Evolutionary conservation across 2,113 vertebrate genomes (phyloP).

Genomic region (Dasypus novemcinctus): DNA sequence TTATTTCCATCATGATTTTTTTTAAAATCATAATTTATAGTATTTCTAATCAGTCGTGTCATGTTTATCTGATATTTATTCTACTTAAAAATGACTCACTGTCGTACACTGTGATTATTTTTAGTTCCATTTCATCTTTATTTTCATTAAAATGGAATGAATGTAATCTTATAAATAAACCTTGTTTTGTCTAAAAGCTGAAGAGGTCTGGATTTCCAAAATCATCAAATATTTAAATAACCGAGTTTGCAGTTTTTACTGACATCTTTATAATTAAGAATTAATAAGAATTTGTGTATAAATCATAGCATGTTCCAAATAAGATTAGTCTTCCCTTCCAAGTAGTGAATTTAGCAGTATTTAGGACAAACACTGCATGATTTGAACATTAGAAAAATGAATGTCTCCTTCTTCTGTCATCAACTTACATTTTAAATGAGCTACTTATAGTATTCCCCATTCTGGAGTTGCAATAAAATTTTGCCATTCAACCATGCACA

Average conservation of each 20-base stretch:
- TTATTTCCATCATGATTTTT: conserved; percentile 29
- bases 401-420: background rate
- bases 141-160: conserved; percentile 57
- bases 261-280: conserved; percentile 53
- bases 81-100: conserved; percentile 35
- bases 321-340: conserved; percentile 2
- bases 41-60: conserved; percentile 22
- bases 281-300: background rate
- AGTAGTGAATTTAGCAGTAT: background rate
- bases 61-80: conserved; percentile 21
- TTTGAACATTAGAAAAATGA: conserved; percentile 28
- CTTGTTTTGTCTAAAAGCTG: background rate
- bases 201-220: conserved; percentile 43
- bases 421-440: conserved; percentile 20
- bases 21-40: background rate
- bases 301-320: background rate
- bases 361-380: background rate
- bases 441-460: conserved; percentile 2
- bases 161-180: conserved; percentile 30
- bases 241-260: conserved; percentile 24
- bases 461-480: background rate
- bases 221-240: conserved; percentile 43
- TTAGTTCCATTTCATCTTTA: conserved; percentile 34
- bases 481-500: background rate
- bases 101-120: background rate